Percentiles rank a stretch among this genome's conserved stretches.
Conservation (phyloP, 2,113 vertebrate genomes). For the Crotophaga sulcirostris region DNA sequence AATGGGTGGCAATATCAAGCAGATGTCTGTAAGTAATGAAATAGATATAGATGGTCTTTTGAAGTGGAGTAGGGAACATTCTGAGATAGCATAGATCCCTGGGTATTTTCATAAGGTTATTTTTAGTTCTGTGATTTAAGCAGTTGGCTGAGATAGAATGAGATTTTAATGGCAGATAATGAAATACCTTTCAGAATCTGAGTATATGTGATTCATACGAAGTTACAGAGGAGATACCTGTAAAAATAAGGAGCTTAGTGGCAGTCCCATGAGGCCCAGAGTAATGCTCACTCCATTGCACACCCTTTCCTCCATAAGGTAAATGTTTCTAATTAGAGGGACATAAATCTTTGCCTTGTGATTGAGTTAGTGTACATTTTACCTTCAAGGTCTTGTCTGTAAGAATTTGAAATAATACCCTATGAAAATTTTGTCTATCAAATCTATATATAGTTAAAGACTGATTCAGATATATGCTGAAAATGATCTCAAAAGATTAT, state of each 20-base stretch:
- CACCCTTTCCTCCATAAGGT: background rate
- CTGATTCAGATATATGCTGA: background rate
- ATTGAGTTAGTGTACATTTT: background rate
- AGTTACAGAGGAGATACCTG: background rate
- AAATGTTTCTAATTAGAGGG: background rate
- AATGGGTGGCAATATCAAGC: background rate
- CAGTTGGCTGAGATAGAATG: background rate
- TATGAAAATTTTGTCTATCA: background rate
- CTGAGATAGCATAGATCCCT: background rate
- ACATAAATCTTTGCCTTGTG: background rate
- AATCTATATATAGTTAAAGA: background rate
- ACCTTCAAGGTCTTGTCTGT: background rate
- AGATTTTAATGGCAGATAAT: background rate
- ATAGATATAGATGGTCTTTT: background rate
- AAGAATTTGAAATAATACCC: background rate
- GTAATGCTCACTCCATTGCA: background rate
- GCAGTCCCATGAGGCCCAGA: background rate
- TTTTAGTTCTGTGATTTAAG: background rate
- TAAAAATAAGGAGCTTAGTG: background rate
- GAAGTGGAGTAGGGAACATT: background rate
- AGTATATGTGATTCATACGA: background rate
- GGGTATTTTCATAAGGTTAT: background rate
- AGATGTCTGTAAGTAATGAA: background rate
- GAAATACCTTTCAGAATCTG: background rate
- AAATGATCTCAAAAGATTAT: background rate